Conservation (phyloP, 1,140 invertebrate genomes). For the Monomorium pharaonis region DNA sequence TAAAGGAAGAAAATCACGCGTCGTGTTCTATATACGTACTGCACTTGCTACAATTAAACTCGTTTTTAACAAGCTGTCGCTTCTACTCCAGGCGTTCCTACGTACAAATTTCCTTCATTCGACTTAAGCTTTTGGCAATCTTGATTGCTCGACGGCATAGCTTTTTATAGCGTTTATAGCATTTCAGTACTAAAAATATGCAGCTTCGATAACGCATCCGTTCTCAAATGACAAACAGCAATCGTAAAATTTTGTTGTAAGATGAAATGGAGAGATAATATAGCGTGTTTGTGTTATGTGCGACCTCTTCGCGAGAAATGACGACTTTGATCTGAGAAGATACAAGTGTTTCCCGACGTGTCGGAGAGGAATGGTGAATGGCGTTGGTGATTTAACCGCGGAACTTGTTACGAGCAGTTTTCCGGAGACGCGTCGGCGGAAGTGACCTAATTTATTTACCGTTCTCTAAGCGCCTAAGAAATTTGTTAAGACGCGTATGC, state of each 20-base stretch:
- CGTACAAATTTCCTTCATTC: not conserved
- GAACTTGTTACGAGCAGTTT: conserved; percentile 13
- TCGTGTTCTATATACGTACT: not conserved
- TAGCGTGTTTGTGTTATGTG: not conserved
- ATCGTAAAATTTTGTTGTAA: conserved; percentile 4
- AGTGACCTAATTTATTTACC: conserved; percentile 40
- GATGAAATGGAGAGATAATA: not conserved
- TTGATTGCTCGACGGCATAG: not conserved
- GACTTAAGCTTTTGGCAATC: not conserved
- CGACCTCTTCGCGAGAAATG: not conserved
- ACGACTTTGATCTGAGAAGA: not conserved
- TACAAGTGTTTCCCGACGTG: conserved; percentile 9
- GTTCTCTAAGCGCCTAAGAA: conserved; percentile 23
- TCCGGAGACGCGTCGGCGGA: not conserved
- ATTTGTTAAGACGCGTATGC: conserved; percentile 30
- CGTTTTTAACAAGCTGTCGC: conserved; percentile 4
- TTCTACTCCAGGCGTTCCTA: not conserved
- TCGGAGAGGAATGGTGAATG: not conserved
- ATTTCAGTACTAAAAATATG: not conserved
- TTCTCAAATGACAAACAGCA: not conserved
- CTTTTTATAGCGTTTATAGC: too few species aligned
- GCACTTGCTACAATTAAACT: not conserved
- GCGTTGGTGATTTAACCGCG: conserved; percentile 23
- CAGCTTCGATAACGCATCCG: conserved; percentile 4
- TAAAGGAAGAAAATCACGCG: not conserved